Conservation (phyloP, 2,113 vertebrate genomes). For the Hirundichthys speculiger region DNA sequence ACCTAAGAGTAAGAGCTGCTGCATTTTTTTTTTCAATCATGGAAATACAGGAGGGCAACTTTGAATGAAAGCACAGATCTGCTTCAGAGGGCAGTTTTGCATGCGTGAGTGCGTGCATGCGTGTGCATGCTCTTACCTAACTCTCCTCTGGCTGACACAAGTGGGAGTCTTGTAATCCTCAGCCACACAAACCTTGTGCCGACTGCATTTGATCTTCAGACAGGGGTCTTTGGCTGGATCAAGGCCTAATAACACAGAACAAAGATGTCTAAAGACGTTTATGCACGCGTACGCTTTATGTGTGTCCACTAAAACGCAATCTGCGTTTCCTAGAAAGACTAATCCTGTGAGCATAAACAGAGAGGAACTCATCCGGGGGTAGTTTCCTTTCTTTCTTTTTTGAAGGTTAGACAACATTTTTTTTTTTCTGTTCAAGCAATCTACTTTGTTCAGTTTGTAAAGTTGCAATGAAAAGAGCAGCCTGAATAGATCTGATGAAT, state of each 20-base stretch:
- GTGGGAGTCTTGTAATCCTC: slow-evolving; percentile 89
- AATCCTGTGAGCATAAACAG: not conserved
- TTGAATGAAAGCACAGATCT: too few species aligned
- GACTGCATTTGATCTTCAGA: slow-evolving; percentile 94
- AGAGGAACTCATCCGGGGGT: slow-evolving; percentile 3
- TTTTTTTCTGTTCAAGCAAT: too few species aligned
- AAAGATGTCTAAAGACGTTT: not conserved
- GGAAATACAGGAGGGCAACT: too few species aligned
- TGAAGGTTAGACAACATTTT: too few species aligned
- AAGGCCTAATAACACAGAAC: slow-evolving; percentile 80
- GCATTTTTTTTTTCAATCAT: too few species aligned
- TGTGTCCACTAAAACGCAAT: not conserved
- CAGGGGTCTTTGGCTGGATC: slow-evolving; percentile 95
- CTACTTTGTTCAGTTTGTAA: too few species aligned
- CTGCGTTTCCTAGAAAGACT: slow-evolving; percentile 24
- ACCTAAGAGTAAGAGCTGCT: too few species aligned
- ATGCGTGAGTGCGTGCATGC: too few species aligned
- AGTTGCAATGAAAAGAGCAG: too few species aligned
- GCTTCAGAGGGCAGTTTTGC: too few species aligned
- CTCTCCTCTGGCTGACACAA: slow-evolving; percentile 91
- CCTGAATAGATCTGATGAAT: slow-evolving; percentile 1
- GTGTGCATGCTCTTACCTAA: slow-evolving; percentile 71
- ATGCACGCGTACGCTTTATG: not conserved
- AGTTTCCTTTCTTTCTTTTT: slow-evolving; percentile 16
- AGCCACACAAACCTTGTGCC: slow-evolving; percentile 92